A percentile compares a stretch with the other conserved stretches of the same genome.
These are phyloP conservation scores for Condylura cristata DNA, from an alignment of 2,113 vertebrate species.

Conservation along the genomic window DNA sequence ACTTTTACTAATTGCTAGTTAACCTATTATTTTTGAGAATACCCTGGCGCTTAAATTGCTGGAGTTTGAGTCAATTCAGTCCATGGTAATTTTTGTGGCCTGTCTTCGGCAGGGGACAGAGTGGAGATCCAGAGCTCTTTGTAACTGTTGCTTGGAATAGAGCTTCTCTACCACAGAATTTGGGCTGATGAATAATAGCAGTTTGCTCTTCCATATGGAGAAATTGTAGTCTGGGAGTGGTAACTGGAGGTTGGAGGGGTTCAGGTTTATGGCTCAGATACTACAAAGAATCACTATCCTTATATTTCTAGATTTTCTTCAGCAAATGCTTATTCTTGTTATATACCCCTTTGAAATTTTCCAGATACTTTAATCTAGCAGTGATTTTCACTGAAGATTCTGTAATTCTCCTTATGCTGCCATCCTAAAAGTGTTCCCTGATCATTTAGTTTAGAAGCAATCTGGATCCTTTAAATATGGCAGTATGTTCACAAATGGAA, in stretches of 20 bases:
- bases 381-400: neutral
- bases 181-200: neutral
- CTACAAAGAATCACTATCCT: neutral
- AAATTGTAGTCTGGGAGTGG: neutral
- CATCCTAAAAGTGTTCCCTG: constrained; percentile 1
- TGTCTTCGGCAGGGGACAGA: neutral
- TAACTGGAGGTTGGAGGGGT: neutral
- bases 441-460: neutral
- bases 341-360: too few relatives aligned
- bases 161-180: neutral
- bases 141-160: neutral
- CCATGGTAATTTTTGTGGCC: neutral
- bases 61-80: neutral
- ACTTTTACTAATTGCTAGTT: neutral
- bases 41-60: neutral
- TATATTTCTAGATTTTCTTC: neutral
- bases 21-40: neutral
- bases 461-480: constrained; percentile 45
- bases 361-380: neutral
- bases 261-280: neutral
- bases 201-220: neutral
- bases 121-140: neutral
- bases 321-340: neutral
- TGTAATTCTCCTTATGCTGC: neutral
- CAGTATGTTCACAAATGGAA: constrained; percentile 10